These are phyloP conservation scores for Drosophila auraria DNA, from an alignment of 1,140 invertebrate species.

Conservation along the genomic window DNA sequence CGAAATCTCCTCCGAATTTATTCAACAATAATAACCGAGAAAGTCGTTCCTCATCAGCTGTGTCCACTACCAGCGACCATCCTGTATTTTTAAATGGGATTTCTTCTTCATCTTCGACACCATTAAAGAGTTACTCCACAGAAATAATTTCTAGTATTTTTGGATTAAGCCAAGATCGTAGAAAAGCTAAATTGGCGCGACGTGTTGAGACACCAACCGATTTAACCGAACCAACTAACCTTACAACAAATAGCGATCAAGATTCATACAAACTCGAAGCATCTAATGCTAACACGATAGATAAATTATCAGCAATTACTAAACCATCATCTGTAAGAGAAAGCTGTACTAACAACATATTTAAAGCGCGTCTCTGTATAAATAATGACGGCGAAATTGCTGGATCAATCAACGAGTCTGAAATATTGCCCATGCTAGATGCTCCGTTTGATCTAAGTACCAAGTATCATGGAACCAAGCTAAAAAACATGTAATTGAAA, in stretches of 20 bases:
- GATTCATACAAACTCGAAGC: constrained; percentile 17
- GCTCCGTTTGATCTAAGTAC: constrained; percentile 78
- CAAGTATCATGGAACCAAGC: constrained; percentile 47
- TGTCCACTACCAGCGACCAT: constrained; percentile 23
- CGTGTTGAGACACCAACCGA: constrained; percentile 47
- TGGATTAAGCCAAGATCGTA: constrained; percentile 39
- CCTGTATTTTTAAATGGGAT: constrained; percentile 23
- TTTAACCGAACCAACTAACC: background rate
- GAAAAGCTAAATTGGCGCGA: constrained; percentile 57
- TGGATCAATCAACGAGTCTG: constrained; percentile 31
- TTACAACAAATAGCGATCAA: constrained; percentile 1
- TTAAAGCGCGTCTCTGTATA: constrained; percentile 56
- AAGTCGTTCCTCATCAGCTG: background rate
- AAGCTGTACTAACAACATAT: constrained; percentile 50
- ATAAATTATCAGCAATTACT: constrained; percentile 6
- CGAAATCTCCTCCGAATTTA: constrained; percentile 8
- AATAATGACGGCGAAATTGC: constrained; percentile 43
- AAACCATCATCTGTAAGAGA: constrained; percentile 19
- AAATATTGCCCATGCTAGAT: constrained; percentile 47
- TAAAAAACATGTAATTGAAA: constrained; percentile 71
- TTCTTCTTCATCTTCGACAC: constrained; percentile 39
- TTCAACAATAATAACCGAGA: constrained; percentile 14
- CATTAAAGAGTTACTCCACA: constrained; percentile 56
- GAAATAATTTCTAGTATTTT: constrained; percentile 19
- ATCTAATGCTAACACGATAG: constrained; percentile 3